phyloP scores from a whole-genome alignment of 2,797 vertebrate species.

The Cossypha heuglini region DNA sequence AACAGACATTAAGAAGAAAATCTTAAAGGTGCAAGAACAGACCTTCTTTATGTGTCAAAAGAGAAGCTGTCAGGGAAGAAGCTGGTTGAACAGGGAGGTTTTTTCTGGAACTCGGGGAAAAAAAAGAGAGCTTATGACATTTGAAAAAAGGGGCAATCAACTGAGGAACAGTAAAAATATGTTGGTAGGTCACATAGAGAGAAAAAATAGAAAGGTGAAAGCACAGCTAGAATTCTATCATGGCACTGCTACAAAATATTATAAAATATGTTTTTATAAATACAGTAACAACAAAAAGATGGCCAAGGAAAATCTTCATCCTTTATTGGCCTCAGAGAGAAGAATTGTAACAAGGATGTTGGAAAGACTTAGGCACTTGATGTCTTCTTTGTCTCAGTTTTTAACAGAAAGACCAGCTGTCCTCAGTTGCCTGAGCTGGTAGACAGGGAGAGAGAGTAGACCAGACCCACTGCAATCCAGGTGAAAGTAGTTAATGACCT shows the following conservation, averaged over 20 bases:
- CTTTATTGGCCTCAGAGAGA: background rate
- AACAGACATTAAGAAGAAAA: background rate
- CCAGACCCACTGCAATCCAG: background rate
- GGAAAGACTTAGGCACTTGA: background rate
- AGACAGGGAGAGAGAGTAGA: background rate
- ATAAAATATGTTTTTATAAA: background rate
- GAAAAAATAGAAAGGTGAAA: background rate
- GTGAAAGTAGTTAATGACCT: background rate
- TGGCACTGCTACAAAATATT: background rate
- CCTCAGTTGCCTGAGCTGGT: background rate
- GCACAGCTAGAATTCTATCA: background rate
- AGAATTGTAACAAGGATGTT: background rate
- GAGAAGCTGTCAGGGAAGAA: background rate
- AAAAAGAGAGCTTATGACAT: background rate
- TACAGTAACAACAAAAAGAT: background rate
- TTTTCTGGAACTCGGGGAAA: background rate
- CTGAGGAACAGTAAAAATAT: background rate
- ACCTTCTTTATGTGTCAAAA: background rate
- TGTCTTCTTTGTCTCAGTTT: background rate
- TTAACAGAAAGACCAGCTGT: background rate
- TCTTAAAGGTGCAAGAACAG: background rate
- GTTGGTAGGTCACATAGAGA: background rate
- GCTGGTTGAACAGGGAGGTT: background rate
- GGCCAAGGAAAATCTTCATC: background rate
- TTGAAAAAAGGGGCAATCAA: background rate